Base-by-base conservation (phyloP, 1,140 invertebrate genomes). In the Dryas iulia region DNA sequence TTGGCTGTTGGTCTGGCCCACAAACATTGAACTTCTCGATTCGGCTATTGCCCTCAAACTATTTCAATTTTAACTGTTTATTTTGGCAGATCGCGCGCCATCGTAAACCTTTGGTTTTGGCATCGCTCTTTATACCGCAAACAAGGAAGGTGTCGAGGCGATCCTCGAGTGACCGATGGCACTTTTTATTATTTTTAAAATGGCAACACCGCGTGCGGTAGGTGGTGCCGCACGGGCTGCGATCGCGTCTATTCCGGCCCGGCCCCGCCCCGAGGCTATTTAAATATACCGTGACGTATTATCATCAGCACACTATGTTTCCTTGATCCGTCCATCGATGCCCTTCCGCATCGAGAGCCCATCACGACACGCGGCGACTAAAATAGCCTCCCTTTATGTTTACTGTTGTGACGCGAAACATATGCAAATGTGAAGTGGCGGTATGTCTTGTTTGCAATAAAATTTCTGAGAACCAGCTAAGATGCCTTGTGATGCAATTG, bases 181-280 rank as follows among this genome's bases (percentile, higher is more conserved):
- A 69, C 8, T 68, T 68, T 72, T 67, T 76, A 76, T 73, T 73
- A 68, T 67, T 68, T 77, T 71, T 72, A 64, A 72, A 78, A 77
- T 77, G 73, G 73, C 73, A 73, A 74, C 69, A 73, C 69, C 69
- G 57, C 59, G 72, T 23, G 54, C 62, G 53, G 71, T 66, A 78
- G 79, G 71, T 80, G 84, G 82, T 80, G 83, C 85, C 85, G 77
- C 64, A 77, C 82, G 77, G 85, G 74, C 85, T 87, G 71, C 70
- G 63, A 71, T 54, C 35, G 69, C 71, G 73, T 76, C 72, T 76
- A 72, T 81, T 76, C 74, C 69, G 69, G 68, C 59, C 64, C 74
- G 78, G 77, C 81, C 79, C 77, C 83, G 78, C 78, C 79, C 79
- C 81, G 77, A 84, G 79, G 78, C 74, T 85, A 88, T 86, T 86